Percentiles rank a stretch among this genome's conserved stretches.
Evolutionary conservation across 1,140 invertebrate genomes (phyloP).

Genomic region (Camponotus pennsylvanicus): DNA sequence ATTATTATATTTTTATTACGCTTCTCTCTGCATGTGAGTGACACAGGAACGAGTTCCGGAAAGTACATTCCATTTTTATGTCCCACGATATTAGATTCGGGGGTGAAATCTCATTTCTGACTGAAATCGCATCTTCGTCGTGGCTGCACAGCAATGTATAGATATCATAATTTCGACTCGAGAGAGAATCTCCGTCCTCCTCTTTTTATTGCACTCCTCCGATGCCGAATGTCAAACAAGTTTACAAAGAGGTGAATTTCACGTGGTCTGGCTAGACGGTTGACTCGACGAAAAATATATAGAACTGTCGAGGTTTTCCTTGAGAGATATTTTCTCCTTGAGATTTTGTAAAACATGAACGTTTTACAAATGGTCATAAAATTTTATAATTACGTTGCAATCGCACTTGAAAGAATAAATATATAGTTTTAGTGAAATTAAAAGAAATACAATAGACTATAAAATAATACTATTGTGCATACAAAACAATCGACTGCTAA

Average conservation of each 20-base stretch:
- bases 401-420: not conserved
- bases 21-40: not conserved
- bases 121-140: constrained; percentile 55
- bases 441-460: not conserved
- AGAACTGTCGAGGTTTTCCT: not conserved
- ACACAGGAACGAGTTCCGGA: constrained; percentile 12
- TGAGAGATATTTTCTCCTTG: not conserved
- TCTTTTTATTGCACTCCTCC: constrained; percentile 42
- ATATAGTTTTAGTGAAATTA: not conserved
- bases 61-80: constrained; percentile 38
- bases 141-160: constrained; percentile 37
- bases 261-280: constrained; percentile 30
- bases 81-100: constrained; percentile 26
- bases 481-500: not conserved
- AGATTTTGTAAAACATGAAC: too few species aligned
- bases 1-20: too few species aligned
- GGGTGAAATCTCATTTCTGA: constrained; percentile 17
- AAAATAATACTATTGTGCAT: not conserved
- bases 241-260: constrained; percentile 56
- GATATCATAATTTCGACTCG: constrained; percentile 46
- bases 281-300: constrained; percentile 60
- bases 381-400: not conserved
- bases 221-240: constrained; percentile 52
- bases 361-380: not conserved
- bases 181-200: not conserved